phyloP scores from a whole-genome alignment of 1,140 invertebrate genomes.

The Apolygus lucorum region DNA sequence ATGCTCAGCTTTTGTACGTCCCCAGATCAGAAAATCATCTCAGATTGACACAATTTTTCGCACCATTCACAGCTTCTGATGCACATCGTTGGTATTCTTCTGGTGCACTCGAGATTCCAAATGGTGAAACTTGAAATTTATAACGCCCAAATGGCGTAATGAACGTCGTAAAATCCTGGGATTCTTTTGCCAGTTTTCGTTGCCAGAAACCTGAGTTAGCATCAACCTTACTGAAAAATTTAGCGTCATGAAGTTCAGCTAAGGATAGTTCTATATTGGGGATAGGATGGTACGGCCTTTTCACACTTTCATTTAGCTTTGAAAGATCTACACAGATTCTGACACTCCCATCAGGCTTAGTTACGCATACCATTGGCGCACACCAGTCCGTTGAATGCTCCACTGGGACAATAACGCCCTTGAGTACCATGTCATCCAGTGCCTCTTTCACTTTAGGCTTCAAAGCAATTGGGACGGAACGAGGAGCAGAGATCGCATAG shows the following conservation, averaged over 20 bases:
- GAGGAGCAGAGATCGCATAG: too few relatives aligned
- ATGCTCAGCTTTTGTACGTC: constrained; percentile 26
- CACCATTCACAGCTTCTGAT: not conserved
- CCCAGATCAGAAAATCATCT: constrained; percentile 37
- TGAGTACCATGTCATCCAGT: too few relatives aligned
- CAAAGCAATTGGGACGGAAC: too few relatives aligned
- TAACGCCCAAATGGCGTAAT: constrained; percentile 39
- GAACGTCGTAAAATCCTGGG: constrained; percentile 41
- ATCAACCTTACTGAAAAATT: constrained; percentile 25
- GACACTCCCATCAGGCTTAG: too few relatives aligned
- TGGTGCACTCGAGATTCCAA: not conserved
- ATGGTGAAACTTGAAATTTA: constrained; percentile 26
- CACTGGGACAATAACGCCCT: too few relatives aligned
- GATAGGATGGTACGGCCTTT: too few relatives aligned
- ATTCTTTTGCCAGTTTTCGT: constrained; percentile 38
- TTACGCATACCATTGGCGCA: too few relatives aligned
- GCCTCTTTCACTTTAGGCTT: too few relatives aligned
- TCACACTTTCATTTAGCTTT: too few relatives aligned
- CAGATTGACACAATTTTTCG: not conserved
- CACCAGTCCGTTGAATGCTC: too few relatives aligned
- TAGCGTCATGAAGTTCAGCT: constrained; percentile 24
- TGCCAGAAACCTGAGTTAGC: constrained; percentile 41
- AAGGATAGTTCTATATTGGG: constrained; percentile 28
- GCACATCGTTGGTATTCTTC: not conserved
- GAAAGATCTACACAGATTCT: too few relatives aligned